Evolutionary conservation across 2,113 vertebrate genomes (phyloP).

Genomic region (Cisticola juncidis): DNA sequence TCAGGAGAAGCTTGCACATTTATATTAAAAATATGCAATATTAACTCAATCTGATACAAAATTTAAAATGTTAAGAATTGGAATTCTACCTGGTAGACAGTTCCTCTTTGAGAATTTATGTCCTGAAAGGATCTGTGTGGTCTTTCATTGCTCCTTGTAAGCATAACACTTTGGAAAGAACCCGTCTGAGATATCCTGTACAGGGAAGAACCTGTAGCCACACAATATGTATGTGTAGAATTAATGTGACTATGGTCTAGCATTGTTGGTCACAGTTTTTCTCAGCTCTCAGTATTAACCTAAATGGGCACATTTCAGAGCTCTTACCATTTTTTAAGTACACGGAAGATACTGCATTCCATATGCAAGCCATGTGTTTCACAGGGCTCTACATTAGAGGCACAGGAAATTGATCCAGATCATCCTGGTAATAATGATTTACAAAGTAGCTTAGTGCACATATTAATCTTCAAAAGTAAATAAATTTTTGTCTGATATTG

Average conservation of each 20-base stretch:
- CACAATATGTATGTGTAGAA: neutral
- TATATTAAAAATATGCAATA: slow-evolving; percentile 61
- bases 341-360: slow-evolving; percentile 30
- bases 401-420: slow-evolving; percentile 30
- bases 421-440: slow-evolving; percentile 23
- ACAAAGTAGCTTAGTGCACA: slow-evolving; percentile 38
- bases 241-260: slow-evolving; percentile 17
- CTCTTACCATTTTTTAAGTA: slow-evolving; percentile 32
- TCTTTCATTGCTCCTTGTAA: slow-evolving; percentile 23
- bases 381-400: slow-evolving; percentile 79
- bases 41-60: slow-evolving; percentile 11
- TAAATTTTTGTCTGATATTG: slow-evolving; percentile 53
- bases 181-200: neutral
- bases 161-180: neutral
- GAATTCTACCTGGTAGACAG: slow-evolving; percentile 2
- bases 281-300: slow-evolving; percentile 59
- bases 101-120: slow-evolving; percentile 2
- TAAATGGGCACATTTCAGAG: slow-evolving; percentile 42
- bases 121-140: slow-evolving; percentile 16
- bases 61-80: neutral
- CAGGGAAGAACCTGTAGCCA: neutral
- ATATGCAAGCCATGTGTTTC: slow-evolving; percentile 61
- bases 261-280: slow-evolving; percentile 48
- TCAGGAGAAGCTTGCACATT: slow-evolving; percentile 58
- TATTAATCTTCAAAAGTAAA: slow-evolving; percentile 6